Evolutionary conservation across 2,113 vertebrate genomes (phyloP).

Genomic region (Callithrix jacchus): DNA sequence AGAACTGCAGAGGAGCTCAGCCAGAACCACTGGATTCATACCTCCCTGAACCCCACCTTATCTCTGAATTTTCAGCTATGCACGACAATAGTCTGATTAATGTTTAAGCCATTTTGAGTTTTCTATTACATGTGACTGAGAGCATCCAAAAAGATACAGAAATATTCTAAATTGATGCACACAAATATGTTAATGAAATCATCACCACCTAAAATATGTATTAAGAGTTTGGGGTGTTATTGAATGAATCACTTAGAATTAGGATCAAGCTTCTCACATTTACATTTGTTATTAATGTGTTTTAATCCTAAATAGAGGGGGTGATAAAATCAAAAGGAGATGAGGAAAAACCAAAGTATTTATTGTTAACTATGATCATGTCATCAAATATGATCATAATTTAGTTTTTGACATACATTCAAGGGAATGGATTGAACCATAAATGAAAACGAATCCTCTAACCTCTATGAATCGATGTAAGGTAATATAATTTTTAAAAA

Average conservation of each 20-base stretch:
- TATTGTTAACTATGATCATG: conserved; percentile 10
- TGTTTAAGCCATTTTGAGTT: background rate
- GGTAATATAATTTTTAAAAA: conserved; percentile 14
- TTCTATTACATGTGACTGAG: conserved; percentile 31
- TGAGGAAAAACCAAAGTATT: background rate
- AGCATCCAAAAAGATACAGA: background rate
- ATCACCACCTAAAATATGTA: background rate
- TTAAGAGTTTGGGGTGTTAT: background rate
- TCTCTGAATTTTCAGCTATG: background rate
- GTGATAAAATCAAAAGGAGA: background rate
- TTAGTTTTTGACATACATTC: background rate
- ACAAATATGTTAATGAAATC: background rate
- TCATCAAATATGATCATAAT: background rate
- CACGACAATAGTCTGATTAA: background rate
- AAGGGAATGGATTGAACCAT: background rate
- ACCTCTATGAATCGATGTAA: background rate
- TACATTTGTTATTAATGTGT: background rate
- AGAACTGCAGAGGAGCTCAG: background rate
- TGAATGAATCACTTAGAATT: background rate
- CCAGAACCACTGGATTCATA: background rate
- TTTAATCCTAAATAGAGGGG: background rate
- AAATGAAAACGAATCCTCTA: conserved; percentile 14
- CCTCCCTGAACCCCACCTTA: background rate
- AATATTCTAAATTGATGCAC: background rate
- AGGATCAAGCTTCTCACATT: background rate